Conservation (phyloP, 2,113 vertebrate genomes). For the Chlorodrepanis virens region DNA sequence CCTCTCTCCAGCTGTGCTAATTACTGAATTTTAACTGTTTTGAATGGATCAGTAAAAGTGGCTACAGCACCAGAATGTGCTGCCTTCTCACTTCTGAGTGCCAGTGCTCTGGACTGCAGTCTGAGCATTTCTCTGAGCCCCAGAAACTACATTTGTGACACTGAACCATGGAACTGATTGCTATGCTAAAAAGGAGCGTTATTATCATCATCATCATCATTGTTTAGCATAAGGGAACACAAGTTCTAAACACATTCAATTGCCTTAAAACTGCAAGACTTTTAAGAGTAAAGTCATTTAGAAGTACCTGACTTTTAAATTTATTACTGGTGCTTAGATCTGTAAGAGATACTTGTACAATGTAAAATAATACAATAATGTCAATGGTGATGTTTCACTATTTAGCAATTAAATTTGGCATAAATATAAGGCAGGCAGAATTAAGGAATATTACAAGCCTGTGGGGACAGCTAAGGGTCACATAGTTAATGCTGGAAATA, state of each 20-base stretch:
- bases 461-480: constrained; percentile 4
- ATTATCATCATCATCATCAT: neutral
- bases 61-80: neutral
- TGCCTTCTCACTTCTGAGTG: neutral
- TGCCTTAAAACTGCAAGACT: neutral
- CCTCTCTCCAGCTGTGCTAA: neutral
- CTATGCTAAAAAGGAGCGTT: neutral
- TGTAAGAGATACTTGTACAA: neutral
- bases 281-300: neutral
- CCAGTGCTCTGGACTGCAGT: neutral
- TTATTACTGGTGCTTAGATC: neutral
- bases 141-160: neutral
- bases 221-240: neutral
- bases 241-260: neutral
- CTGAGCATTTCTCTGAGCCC: neutral
- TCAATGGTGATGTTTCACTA: neutral
- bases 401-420: neutral
- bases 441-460: neutral
- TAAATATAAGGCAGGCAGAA: neutral
- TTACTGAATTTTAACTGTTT: neutral
- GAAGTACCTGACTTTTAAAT: neutral
- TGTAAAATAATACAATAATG: neutral
- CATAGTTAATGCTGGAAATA: constrained; percentile 28
- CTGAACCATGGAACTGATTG: neutral
- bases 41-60: neutral